These are phyloP conservation scores for Intellagama lesueurii DNA, from an alignment of 2,797 vertebrate species.

Conservation along the genomic window DNA sequence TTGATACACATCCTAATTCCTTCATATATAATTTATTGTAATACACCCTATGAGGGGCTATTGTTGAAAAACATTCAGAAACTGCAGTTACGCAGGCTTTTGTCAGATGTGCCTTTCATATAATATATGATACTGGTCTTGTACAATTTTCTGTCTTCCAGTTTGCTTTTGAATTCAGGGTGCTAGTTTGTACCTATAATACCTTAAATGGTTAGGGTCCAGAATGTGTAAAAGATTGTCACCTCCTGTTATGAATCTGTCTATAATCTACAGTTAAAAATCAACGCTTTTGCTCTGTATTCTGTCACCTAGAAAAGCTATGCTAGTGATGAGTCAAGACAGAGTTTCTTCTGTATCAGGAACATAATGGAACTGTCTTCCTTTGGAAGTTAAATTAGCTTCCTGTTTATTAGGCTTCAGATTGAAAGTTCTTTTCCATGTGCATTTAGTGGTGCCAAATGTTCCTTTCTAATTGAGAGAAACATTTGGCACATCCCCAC, in stretches of 20 bases:
- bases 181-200: background rate
- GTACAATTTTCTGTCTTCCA: background rate
- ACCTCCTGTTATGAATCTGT: background rate
- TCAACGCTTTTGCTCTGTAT: background rate
- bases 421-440: no score
- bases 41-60: background rate
- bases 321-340: background rate
- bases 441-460: no score
- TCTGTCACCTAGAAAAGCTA: background rate
- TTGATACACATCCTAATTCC: no score
- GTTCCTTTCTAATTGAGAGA: no score
- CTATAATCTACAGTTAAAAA: background rate
- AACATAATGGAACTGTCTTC: background rate
- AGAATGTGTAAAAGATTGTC: background rate
- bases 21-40: background rate
- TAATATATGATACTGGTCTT: background rate
- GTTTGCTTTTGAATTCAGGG: background rate
- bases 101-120: background rate
- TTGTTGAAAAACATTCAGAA: background rate
- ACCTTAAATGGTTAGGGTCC: no score
- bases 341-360: background rate
- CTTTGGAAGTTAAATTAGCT: background rate
- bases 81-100: background rate
- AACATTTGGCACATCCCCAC: no score
- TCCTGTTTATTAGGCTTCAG: no score